phyloP scores from a whole-genome alignment of 2,113 vertebrate genomes.

The Oryctolagus cuniculus region DNA sequence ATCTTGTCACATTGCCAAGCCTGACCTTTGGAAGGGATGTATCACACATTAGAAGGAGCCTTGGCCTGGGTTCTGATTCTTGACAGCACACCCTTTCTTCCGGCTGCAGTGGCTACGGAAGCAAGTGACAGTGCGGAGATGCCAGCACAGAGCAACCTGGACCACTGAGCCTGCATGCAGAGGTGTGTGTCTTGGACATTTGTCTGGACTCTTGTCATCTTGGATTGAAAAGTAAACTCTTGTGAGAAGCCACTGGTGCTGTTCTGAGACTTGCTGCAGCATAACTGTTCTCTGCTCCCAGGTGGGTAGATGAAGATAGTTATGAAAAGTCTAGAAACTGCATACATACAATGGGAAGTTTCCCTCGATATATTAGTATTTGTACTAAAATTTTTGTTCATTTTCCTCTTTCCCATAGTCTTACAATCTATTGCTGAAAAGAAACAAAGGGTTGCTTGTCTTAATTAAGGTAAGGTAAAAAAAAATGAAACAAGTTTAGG shows the following conservation, averaged over 20 bases:
- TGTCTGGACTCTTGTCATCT: neutral
- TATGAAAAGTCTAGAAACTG: neutral
- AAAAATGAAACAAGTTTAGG: neutral
- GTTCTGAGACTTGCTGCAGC: neutral
- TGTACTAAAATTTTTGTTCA: neutral
- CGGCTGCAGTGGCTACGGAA: neutral
- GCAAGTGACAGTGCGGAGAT: neutral
- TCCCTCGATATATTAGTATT: neutral
- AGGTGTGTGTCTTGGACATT: neutral
- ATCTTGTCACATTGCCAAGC: fast-evolving
- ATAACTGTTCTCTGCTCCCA: neutral
- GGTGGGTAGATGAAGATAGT: neutral
- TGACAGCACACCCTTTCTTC: fast-evolving
- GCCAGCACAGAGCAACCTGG: neutral
- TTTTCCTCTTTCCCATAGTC: neutral
- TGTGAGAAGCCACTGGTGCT: neutral
- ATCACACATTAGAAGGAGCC: neutral
- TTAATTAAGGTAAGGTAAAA: neutral
- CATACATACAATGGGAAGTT: neutral
- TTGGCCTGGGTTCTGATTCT: neutral
- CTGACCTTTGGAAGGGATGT: neutral
- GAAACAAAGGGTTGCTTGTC: neutral
- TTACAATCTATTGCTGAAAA: neutral
- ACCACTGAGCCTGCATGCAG: neutral
- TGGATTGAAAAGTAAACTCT: neutral